Evolutionary conservation across 2,113 vertebrate genomes (phyloP).

Genomic region (Argyrosomus japonicus): DNA sequence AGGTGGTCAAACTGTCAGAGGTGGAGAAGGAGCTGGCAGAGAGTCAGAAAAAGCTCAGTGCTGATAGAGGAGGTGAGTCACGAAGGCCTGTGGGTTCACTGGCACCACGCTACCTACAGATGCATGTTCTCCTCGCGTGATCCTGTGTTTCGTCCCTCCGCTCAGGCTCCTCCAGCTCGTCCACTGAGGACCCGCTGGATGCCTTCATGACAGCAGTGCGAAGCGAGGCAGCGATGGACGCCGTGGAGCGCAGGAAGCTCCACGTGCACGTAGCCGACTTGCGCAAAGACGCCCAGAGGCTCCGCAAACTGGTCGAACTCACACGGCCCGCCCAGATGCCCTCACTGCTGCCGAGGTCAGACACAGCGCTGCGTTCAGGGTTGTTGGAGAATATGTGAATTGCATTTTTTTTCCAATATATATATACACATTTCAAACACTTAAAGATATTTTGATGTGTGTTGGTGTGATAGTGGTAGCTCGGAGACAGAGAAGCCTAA

Average conservation of each 20-base stretch:
- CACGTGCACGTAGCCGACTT: slow-evolving; percentile 91
- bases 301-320: slow-evolving; percentile 91
- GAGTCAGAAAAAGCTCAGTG: slow-evolving; percentile 88
- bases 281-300: slow-evolving; percentile 90
- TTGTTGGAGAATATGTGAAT: too few relatives aligned
- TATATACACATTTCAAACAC: neutral
- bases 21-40: slow-evolving; percentile 91
- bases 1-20: slow-evolving; percentile 91
- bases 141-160: neutral
- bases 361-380: neutral
- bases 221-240: slow-evolving; percentile 87
- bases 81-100: neutral
- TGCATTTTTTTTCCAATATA: neutral
- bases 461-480: slow-evolving; percentile 55
- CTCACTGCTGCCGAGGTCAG: slow-evolving; percentile 89
- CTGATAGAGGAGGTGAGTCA: slow-evolving; percentile 87
- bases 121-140: neutral
- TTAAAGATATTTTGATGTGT: neutral
- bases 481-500: slow-evolving; percentile 85
- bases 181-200: slow-evolving; percentile 92
- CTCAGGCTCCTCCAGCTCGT: slow-evolving; percentile 83
- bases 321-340: slow-evolving; percentile 92
- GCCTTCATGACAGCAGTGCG: slow-evolving; percentile 95
- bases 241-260: slow-evolving; percentile 92
- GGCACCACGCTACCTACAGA: neutral